Evolutionary conservation across 2,113 vertebrate species (phyloP), one percentile per base, ranked within the genome.

Genomic region (Gallinago jamesoni): DNA sequence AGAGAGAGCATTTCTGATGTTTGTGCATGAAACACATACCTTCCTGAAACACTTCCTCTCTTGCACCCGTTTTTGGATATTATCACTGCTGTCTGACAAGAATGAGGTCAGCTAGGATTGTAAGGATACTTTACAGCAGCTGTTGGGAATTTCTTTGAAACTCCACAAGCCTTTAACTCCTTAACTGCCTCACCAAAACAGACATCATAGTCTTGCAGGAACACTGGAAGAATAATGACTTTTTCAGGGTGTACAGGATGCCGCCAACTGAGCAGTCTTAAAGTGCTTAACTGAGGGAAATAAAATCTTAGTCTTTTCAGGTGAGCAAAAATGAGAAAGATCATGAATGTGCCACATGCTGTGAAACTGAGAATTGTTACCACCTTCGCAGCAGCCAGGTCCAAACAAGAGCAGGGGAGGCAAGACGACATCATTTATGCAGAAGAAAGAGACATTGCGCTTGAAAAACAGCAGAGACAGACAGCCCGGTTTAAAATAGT

Each of bases 41-140:
- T 96, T 97, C 95, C 93, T 31, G 81, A 72, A 62, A 76, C 77
- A 67, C 70, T 79, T 94, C 62, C 93, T 73, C 79, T 81, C 92
- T 74, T 89, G 39, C 85, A 75, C 93, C 92, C n/a, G 4, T 37
- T 94, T 93, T 94, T 81, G 79, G 87, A 72, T 93, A 92, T 89
- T 94, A 92, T 94, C 91, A 68, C 69, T 79, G 67, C 39, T 88
- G 82, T 93, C 81, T 92, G 82, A 96, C 93, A 94, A 90, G 89
- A 88, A 95, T 96, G 95, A 98, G 86, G 82, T 97, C 80, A 94
- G 88, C 52, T 74, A 93, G 79, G 87, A 95, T 67, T 95, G 79
- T 6, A 96, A 35, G 87, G 31, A 90, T 85, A 96, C 64, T 85
- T 91, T 39, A 83, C 60, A 86, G 87, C 85, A 96, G 84, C 87